Evolutionary conservation across 2,888 invertebrate genomes (phyloP).

Genomic region (Morinoia aosen): DNA sequence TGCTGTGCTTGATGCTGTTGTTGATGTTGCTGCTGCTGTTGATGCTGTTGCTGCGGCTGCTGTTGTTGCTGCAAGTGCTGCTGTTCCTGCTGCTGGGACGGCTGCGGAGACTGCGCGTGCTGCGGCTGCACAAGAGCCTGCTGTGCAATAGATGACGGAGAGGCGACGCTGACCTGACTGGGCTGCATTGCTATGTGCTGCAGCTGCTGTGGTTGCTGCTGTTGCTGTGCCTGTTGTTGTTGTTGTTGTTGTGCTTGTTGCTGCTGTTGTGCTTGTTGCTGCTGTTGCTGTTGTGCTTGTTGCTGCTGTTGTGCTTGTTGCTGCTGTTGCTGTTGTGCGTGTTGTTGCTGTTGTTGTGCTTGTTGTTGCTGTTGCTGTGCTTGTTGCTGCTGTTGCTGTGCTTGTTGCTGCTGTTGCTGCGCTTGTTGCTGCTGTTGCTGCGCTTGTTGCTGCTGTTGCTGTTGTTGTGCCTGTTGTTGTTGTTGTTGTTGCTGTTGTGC

Average conservation of each 20-base stretch:
- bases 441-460: not conserved
- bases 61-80: not conserved
- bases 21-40: slow-evolving; percentile 58
- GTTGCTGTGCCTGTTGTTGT: slow-evolving; percentile 55
- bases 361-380: not conserved
- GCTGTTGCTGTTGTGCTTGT: slow-evolving; percentile 54
- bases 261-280: not conserved
- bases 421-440: slow-evolving; percentile 43
- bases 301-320: slow-evolving; percentile 54
- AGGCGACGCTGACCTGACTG: not conserved
- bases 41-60: not conserved
- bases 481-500: not conserved
- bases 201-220: slow-evolving; percentile 43
- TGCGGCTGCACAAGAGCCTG: not conserved
- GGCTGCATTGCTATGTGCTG: slow-evolving; percentile 31
- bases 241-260: not conserved
- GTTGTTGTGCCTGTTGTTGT: slow-evolving; percentile 52
- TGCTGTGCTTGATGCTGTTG: slow-evolving; percentile 57
- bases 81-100: not conserved
- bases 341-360: slow-evolving; percentile 55
- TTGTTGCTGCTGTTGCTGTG: not conserved
- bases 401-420: not conserved
- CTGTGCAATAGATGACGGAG: no score
- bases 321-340: slow-evolving; percentile 43
- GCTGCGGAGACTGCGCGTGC: slow-evolving; percentile 6